Evolutionary conservation across 2,797 vertebrate species (phyloP).

Genomic region (Lophius americanus): DNA sequence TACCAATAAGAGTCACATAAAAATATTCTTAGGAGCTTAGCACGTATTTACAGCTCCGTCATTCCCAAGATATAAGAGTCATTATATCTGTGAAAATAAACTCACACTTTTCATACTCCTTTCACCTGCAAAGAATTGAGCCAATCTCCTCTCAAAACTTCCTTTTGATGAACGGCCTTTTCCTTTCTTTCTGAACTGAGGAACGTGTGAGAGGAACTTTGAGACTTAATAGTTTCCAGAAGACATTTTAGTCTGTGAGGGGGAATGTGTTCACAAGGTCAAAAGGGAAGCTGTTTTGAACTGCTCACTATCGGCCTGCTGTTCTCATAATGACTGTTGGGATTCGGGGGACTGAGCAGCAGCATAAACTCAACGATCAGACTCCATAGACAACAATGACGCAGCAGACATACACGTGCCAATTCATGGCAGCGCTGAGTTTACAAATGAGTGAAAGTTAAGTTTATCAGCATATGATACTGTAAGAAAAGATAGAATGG

Average conservation of each 20-base stretch:
- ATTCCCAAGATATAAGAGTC: not conserved
- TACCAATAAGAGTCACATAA: not conserved
- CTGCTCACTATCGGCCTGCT: conserved; percentile 23
- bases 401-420: conserved; percentile 25
- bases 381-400: conserved; percentile 12
- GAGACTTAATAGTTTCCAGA: conserved; percentile 78
- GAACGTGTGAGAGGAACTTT: conserved; percentile 48
- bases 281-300: conserved; percentile 17
- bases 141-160: conserved; percentile 16
- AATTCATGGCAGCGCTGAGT: conserved; percentile 30
- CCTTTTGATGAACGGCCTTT: conserved; percentile 32
- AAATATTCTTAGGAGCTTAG: not conserved
- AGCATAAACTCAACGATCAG: conserved; percentile 1
- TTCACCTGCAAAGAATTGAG: conserved; percentile 39
- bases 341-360: conserved; percentile 2
- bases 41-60: conserved; percentile 4
- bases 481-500: no score
- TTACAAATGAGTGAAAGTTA: not conserved
- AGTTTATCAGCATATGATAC: no score
- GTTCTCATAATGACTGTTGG: conserved; percentile 34
- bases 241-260: conserved; percentile 56
- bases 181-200: conserved; percentile 46
- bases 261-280: conserved; percentile 45
- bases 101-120: conserved; percentile 8
- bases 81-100: conserved; percentile 20